These are phyloP conservation scores for Zaprionus vittiger DNA, from an alignment of 1,140 invertebrate genomes.

Conservation along the genomic window DNA sequence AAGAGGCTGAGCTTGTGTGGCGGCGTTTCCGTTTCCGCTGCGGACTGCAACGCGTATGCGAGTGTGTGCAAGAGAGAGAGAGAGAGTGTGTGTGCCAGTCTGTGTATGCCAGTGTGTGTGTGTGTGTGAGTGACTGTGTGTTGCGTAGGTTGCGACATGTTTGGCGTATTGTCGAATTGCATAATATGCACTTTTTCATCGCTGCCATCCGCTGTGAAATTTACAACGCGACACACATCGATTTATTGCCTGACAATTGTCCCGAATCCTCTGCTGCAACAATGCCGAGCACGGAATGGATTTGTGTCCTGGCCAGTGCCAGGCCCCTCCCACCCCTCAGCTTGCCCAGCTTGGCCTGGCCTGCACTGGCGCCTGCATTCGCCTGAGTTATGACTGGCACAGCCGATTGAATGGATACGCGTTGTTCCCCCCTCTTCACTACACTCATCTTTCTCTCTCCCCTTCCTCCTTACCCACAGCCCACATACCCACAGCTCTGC, in stretches of 20 bases:
- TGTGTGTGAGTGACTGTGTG: conserved; percentile 37
- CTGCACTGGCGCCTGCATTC: conserved; percentile 41
- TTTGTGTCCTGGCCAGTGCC: conserved; percentile 58
- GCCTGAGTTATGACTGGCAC: conserved; percentile 70
- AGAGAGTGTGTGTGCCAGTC: background rate
- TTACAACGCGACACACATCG: conserved; percentile 84
- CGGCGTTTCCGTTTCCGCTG: conserved; percentile 77
- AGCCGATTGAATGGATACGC: conserved; percentile 70
- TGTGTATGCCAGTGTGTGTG: too few relatives aligned
- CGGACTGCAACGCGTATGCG: conserved; percentile 30
- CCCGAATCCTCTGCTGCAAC: conserved; percentile 66
- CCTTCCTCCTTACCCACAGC: conserved; percentile 6
- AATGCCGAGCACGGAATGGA: conserved; percentile 65
- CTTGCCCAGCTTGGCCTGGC: background rate
- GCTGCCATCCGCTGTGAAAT: conserved; percentile 75
- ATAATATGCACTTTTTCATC: conserved; percentile 84
- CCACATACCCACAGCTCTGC: conserved; percentile 18
- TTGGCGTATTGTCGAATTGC: conserved; percentile 83
- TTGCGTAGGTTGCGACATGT: conserved; percentile 69
- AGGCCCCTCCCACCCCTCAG: too few relatives aligned
- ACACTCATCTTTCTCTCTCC: conserved; percentile 9
- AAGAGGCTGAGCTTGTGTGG: conserved; percentile 73
- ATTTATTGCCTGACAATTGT: conserved; percentile 84
- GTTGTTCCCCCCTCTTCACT: conserved; percentile 3
- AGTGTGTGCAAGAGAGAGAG: background rate